A percentile compares a stretch with the other conserved stretches of the same genome.
Conservation (phyloP, 2,888 invertebrate species). For the Coenonympha arcania region DNA sequence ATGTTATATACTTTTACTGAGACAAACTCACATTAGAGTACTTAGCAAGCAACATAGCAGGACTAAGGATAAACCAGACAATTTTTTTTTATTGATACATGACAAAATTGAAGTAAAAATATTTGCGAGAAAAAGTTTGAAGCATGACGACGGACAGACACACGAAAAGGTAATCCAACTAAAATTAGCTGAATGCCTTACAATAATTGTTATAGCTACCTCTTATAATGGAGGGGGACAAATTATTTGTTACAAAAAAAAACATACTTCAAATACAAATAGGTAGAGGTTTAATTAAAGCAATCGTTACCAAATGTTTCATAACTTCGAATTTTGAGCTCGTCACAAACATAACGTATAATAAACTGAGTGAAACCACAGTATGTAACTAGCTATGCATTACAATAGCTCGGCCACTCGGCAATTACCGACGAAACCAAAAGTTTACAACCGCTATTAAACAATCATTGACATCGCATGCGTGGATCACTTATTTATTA, state of each 20-base stretch:
- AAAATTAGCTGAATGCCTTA: no score
- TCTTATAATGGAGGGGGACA: not conserved
- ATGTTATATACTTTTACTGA: not conserved
- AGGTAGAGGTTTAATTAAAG: not conserved
- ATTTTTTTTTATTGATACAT: no score
- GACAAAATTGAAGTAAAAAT: no score
- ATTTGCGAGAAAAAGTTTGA: no score
- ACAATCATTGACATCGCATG: slow-evolving; percentile 4
- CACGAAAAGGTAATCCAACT: no score
- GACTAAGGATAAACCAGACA: no score
- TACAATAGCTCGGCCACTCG: not conserved
- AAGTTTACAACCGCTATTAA: slow-evolving; percentile 14
- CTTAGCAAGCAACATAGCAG: no score
- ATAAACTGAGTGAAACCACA: slow-evolving; percentile 11
- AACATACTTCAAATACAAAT: not conserved
- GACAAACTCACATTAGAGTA: no score
- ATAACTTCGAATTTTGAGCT: not conserved
- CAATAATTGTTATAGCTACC: no score
- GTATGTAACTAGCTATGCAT: not conserved
- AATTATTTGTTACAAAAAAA: not conserved
- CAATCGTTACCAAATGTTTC: not conserved
- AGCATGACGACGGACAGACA: no score
- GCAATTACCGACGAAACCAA: slow-evolving; percentile 21
- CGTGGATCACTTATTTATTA: not conserved
- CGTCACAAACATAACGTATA: not conserved